A percentile compares a stretch with the other conserved stretches of the same genome.
These are phyloP conservation scores for Physeter macrocephalus DNA, from an alignment of 2,113 vertebrate genomes.

Conservation along the genomic window DNA sequence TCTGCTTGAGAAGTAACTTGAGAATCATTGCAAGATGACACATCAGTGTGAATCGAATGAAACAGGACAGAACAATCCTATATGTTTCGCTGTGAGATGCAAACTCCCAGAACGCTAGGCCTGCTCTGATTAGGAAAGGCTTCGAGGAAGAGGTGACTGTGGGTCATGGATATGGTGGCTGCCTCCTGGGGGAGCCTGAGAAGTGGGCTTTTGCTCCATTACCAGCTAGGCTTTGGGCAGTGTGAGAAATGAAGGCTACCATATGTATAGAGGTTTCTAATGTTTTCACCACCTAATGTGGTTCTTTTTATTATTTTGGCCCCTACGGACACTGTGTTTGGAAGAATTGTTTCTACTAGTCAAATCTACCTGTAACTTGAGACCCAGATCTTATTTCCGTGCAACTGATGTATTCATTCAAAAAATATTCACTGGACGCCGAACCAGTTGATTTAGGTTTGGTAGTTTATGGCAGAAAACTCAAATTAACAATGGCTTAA, in stretches of 20 bases:
- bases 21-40: neutral
- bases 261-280: neutral
- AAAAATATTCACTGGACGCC: neutral
- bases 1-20: neutral
- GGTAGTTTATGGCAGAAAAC: constrained; percentile 1
- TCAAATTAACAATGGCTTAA: neutral
- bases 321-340: neutral
- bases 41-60: neutral
- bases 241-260: neutral
- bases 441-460: neutral
- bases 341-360: neutral
- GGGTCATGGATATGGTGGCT: neutral
- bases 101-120: neutral
- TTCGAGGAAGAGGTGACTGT: neutral
- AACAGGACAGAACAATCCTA: neutral
- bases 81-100: neutral
- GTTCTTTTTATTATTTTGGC: neutral
- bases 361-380: neutral
- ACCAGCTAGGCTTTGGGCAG: neutral
- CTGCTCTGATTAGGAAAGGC: neutral
- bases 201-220: neutral
- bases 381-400: neutral
- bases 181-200: neutral
- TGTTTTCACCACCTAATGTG: neutral
- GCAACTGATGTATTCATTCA: neutral